phyloP scores from a whole-genome alignment of 2,113 vertebrate species.

The Ophiodon elongatus region DNA sequence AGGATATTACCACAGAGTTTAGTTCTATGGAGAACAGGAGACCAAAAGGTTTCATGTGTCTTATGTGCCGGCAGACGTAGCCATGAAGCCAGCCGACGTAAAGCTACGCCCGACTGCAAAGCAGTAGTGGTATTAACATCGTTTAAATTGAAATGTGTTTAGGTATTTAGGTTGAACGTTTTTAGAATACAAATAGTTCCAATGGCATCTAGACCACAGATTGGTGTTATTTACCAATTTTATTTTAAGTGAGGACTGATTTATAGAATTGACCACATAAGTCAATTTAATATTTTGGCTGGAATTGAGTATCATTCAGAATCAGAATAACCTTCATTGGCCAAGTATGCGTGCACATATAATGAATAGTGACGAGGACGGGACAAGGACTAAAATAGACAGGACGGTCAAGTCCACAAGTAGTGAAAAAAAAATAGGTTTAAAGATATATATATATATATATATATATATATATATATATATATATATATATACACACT shows the following conservation, averaged over 20 bases:
- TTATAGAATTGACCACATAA: not conserved
- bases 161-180: not conserved
- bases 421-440: not conserved
- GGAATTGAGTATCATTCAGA: slow-evolving; percentile 5
- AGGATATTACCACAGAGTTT: not conserved
- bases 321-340: not conserved
- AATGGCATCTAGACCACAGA: not conserved
- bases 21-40: not conserved
- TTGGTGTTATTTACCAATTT: not conserved
- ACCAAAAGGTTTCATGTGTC: not conserved
- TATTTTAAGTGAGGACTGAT: not conserved
- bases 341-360: too few species aligned
- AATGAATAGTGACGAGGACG: not conserved
- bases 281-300: not conserved
- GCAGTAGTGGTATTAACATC: not conserved
- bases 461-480: not conserved
- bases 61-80: too few species aligned
- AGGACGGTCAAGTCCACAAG: too few species aligned
- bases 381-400: not conserved
- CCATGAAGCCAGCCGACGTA: too few species aligned
- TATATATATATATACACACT: not conserved
- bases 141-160: not conserved
- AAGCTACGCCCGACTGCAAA: not conserved
- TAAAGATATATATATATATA: not conserved
- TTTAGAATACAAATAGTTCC: not conserved